Base-by-base conservation (phyloP, 2,888 invertebrate genomes). In the Argyresthia albistria region DNA sequence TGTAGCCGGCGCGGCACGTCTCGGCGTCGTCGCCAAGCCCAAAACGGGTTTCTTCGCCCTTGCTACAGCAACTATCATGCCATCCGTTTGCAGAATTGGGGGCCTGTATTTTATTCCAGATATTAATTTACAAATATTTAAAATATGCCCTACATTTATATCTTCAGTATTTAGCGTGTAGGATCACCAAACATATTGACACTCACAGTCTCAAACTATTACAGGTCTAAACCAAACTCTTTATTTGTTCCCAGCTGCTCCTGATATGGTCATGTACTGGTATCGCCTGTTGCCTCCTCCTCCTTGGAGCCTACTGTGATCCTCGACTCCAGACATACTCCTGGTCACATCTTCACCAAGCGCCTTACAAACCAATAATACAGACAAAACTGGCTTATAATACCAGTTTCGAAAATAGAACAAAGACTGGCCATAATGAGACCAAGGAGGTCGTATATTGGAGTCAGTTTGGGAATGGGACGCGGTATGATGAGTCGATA, bases 201-300 rank as follows among this genome's bases (percentile, higher is more conserved):
- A 25, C 6, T 25, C 6, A 25, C 25, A 25, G 25, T 25, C 25
- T 6, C 2, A 4, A 25, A 25, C 6, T 6, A 25, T 25, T 6
- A 25, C 25, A 25, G 6, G 25, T 25, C 25, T 25, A 25, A 25
- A 25, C 3, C 25, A 6, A 25, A 16, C 8, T 50, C 36, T 8
- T 9, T 11, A 4, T 1, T 25, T 25, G 25, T 8, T 74, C 73
- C 1, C 74, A 87, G 86, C 76, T 79, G 63, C 65, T 87, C 52
- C 64, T 87, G 0, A 69, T 87, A 1, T 80, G 78, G 68, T 87
- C 86, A 0, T 86, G 86, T 52, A 75, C 80, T 0, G 87, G 87
- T 9, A 84, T 87, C 46, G 83, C 84, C 0, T 78, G 77, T 59
- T 82, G 84, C 51, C 65, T 87, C 12, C 76, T 78, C 1, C 62